phyloP scores from a whole-genome alignment of 2,797 vertebrate species.

The Petrocephalus sullivani region DNA sequence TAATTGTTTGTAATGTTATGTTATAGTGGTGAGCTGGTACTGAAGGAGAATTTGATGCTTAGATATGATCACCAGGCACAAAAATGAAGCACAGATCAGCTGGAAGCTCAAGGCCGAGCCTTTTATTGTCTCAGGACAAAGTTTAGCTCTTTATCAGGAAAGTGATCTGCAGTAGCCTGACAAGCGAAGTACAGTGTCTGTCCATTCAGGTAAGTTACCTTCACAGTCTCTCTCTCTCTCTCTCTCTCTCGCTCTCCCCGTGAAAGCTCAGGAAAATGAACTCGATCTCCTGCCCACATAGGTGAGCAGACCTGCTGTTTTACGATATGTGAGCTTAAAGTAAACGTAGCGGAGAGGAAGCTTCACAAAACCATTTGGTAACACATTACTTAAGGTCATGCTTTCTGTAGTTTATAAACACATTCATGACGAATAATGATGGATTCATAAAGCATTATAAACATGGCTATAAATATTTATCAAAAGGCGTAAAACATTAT shows the following conservation, averaged over 20 bases:
- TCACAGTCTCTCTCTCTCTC: not conserved
- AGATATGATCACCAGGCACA: not conserved
- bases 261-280: not conserved
- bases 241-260: not conserved
- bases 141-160: not conserved
- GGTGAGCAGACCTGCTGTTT: not conserved
- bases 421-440: too few species aligned
- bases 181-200: not conserved
- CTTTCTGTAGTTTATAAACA: too few species aligned
- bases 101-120: not conserved
- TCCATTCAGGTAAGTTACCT: not conserved
- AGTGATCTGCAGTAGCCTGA: not conserved
- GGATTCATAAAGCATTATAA: too few species aligned
- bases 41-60: not conserved
- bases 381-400: too few species aligned
- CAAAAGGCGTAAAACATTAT: too few species aligned
- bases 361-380: not conserved
- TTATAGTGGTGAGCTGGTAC: not conserved
- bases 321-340: not conserved
- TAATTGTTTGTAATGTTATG: not conserved
- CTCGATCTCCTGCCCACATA: not conserved
- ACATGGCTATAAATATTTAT: too few species aligned
- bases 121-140: slow-evolving; percentile 5
- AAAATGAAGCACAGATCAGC: not conserved
- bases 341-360: not conserved